Percentiles rank a stretch among this genome's conserved stretches.
These are phyloP conservation scores for Lepidothrix coronata DNA, from an alignment of 2,113 vertebrate genomes.

Conservation along the genomic window DNA sequence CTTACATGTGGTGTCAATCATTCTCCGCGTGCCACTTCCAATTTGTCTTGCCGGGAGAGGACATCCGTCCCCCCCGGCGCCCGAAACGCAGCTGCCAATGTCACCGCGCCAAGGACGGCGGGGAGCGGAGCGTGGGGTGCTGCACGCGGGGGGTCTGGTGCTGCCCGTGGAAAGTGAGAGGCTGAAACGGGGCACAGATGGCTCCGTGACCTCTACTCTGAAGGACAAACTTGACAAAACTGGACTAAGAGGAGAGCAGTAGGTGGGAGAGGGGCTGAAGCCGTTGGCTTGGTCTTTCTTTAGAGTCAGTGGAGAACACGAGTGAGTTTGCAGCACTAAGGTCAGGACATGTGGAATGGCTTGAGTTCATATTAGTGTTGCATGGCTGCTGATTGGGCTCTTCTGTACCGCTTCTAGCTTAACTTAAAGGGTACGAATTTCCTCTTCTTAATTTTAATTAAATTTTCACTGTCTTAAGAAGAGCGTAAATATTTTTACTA, in stretches of 20 bases:
- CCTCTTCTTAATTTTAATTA: not conserved
- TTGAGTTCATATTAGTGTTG: not conserved
- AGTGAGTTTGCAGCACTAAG: not conserved
- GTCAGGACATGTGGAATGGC: not conserved
- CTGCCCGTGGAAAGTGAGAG: not conserved
- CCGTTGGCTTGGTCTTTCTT: fast-evolving
- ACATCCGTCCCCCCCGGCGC: conserved; percentile 42
- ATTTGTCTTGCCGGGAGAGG: conserved; percentile 43
- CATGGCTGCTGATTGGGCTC: not conserved
- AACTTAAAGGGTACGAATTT: not conserved
- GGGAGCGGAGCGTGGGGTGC: not conserved
- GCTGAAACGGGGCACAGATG: not conserved
- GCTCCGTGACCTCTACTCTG: not conserved
- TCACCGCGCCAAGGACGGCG: conserved; percentile 33
- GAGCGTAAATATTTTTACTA: not conserved
- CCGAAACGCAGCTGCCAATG: conserved; percentile 48
- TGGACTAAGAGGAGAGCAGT: not conserved
- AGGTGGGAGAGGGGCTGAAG: not conserved
- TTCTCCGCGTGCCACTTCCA: conserved; percentile 29
- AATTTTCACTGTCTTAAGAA: not conserved
- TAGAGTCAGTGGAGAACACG: not conserved
- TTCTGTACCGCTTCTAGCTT: not conserved
- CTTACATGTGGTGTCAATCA: conserved; percentile 72
- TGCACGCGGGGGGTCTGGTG: not conserved
- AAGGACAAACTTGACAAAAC: not conserved